These are phyloP conservation scores for Polyommatus iphigenia DNA, from an alignment of 2,888 invertebrate genomes.

Conservation along the genomic window DNA sequence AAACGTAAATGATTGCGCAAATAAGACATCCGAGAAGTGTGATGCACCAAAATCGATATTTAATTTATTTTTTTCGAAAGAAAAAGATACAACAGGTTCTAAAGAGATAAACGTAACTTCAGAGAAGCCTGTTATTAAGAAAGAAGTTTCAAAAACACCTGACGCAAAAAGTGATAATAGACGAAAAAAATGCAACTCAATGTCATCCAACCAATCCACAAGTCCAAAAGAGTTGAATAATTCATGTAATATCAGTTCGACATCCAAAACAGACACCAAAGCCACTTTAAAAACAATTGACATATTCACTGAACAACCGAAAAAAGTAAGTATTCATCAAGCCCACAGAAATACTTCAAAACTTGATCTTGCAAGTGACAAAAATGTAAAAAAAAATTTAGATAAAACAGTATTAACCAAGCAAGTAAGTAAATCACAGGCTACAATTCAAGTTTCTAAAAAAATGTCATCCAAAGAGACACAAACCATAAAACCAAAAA, in stretches of 20 bases:
- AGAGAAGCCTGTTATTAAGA: conserved; percentile 69
- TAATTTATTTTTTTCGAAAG: conserved; percentile 54
- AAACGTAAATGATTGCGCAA: conserved; percentile 49
- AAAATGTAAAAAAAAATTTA: conserved; percentile 48
- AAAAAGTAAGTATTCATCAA: conserved; percentile 56
- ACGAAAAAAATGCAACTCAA: conserved; percentile 53
- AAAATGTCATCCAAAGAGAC: conserved; percentile 53
- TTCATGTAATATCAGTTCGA: conserved; percentile 45
- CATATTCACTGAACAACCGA: conserved; percentile 64
- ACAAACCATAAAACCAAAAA: conserved; percentile 52
- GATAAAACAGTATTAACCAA: conserved; percentile 42
- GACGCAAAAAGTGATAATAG: conserved; percentile 48
- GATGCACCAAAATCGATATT: conserved; percentile 53
- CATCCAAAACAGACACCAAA: conserved; percentile 57
- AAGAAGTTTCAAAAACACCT: conserved; percentile 55
- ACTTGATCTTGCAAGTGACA: conserved; percentile 45
- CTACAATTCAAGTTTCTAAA: conserved; percentile 53
- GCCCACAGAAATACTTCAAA: conserved; percentile 60
- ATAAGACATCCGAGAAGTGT: conserved; percentile 52
- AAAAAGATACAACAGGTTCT: conserved; percentile 42
- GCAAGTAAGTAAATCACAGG: conserved; percentile 47
- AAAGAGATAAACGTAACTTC: conserved; percentile 54
- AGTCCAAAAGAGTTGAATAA: conserved; percentile 56
- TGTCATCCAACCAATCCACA: conserved; percentile 58
- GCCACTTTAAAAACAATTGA: conserved; percentile 64